Percentiles rank a stretch among this genome's conserved stretches.
phyloP scores from a whole-genome alignment of 2,797 vertebrate species.

The Chrysocyon brachyurus region DNA sequence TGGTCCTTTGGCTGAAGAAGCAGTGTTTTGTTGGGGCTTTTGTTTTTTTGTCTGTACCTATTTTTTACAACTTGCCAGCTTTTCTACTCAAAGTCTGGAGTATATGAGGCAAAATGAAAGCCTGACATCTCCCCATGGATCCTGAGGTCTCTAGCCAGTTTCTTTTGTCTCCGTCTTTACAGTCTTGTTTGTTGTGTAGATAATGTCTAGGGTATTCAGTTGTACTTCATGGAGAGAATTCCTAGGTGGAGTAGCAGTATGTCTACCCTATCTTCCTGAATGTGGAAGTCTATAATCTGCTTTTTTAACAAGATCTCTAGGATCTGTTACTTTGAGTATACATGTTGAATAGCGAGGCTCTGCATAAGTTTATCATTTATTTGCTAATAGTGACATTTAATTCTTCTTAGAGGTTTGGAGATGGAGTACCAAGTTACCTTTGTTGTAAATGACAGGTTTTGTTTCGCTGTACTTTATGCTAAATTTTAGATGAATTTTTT shows the following conservation, averaged over 20 bases:
- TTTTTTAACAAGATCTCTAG: not conserved
- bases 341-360: not conserved
- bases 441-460: not conserved
- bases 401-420: constrained; percentile 25
- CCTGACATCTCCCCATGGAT: not conserved
- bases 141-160: not conserved
- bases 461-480: not conserved
- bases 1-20: constrained; percentile 42
- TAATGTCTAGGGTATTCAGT: not conserved
- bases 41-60: not conserved
- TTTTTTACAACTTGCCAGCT: constrained; percentile 19
- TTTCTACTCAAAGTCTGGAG: not conserved
- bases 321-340: not conserved
- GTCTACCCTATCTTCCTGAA: not conserved
- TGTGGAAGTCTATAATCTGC: not conserved
- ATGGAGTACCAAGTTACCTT: not conserved
- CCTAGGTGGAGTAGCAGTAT: not conserved
- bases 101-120: constrained; percentile 11
- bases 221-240: not conserved
- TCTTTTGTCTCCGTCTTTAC: not conserved
- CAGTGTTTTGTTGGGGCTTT: not conserved
- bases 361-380: not conserved
- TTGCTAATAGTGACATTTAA: not conserved
- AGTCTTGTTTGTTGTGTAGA: not conserved
- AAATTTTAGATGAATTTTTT: constrained; percentile 3